These are phyloP conservation scores for Microplitis manilae DNA, from an alignment of 2,888 invertebrate genomes.

Conservation along the genomic window DNA sequence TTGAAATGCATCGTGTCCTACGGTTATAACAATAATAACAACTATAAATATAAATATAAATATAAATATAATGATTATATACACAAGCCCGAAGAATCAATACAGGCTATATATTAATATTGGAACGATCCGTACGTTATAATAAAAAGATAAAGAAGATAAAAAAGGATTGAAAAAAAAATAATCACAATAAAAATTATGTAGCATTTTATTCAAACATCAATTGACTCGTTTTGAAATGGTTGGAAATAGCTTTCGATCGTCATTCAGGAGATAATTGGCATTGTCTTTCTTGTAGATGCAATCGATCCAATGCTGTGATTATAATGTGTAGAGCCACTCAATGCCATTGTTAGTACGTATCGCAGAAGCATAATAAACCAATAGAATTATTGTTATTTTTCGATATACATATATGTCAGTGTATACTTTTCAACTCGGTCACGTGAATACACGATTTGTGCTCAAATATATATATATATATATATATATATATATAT, in stretches of 20 bases:
- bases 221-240: neutral
- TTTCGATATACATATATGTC: neutral
- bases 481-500: neutral
- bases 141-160: neutral
- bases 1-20: constrained; percentile 12
- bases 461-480: neutral
- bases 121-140: neutral
- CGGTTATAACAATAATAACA: neutral
- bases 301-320: constrained; percentile 23
- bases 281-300: constrained; percentile 25
- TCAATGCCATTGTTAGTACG: constrained; percentile 35
- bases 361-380: constrained; percentile 30
- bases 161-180: neutral
- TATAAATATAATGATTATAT: neutral
- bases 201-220: neutral
- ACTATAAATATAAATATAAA: neutral
- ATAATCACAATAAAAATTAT: neutral
- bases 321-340: constrained; percentile 18
- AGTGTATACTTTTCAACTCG: neutral
- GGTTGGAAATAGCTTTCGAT: constrained; percentile 9
- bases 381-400: constrained; percentile 25
- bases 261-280: constrained; percentile 30
- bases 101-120: neutral
- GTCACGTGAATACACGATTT: neutral
- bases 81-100: neutral